Conservation (phyloP, 2,888 invertebrate genomes). For the Macaria liturata region DNA sequence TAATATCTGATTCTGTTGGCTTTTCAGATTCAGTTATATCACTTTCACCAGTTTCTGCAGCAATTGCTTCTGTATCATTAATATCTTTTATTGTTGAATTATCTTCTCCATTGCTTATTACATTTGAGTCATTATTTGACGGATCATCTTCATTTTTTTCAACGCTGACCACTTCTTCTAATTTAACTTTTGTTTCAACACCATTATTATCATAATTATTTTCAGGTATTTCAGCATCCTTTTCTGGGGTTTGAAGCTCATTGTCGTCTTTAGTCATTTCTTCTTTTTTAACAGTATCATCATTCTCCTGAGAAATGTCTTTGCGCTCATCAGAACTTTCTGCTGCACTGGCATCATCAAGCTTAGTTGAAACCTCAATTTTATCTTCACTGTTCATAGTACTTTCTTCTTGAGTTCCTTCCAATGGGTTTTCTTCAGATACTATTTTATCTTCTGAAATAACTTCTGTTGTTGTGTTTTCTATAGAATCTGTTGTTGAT, state of each 20-base stretch:
- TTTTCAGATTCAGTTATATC: background rate
- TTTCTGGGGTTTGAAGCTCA: background rate
- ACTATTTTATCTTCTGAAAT: too few relatives aligned
- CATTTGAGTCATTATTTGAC: background rate
- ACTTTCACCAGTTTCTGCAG: slow-evolving; percentile 10
- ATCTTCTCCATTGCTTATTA: slow-evolving; percentile 5
- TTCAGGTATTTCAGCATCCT: background rate
- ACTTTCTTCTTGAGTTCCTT: too few relatives aligned
- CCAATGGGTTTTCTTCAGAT: too few relatives aligned
- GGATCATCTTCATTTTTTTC: too few relatives aligned
- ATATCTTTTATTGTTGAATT: slow-evolving; percentile 5
- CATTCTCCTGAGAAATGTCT: background rate
- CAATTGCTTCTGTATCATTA: slow-evolving; percentile 7
- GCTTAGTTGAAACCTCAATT: background rate
- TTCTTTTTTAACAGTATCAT: background rate
- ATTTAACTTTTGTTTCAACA: too few relatives aligned
- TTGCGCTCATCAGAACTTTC: slow-evolving; percentile 1
- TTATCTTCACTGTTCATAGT: background rate
- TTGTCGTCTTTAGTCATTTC: background rate
- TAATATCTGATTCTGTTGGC: too few relatives aligned
- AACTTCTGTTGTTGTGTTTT: too few relatives aligned
- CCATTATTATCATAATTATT: background rate
- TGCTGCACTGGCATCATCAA: background rate
- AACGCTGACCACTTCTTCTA: too few relatives aligned
- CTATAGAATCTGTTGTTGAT: too few relatives aligned